Evolutionary conservation across 2,797 vertebrate species (phyloP), one percentile per base, ranked within the genome.

Genomic region (Ataeniobius toweri): DNA sequence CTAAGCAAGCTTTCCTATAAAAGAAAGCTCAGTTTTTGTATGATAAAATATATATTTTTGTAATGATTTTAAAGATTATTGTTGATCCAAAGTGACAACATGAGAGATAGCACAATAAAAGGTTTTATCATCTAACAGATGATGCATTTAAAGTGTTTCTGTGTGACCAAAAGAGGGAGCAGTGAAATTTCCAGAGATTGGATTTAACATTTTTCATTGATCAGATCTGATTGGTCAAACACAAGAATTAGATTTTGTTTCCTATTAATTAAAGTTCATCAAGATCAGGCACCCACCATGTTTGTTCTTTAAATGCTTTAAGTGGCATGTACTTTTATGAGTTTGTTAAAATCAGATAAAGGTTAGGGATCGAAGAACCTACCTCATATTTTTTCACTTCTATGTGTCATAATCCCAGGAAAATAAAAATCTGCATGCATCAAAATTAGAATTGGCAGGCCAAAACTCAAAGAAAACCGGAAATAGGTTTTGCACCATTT

Each of bases 391-490:
- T n/a, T n/a, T 58, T 9, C 6, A 6, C 51, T 53, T 5, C 22
- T 8, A 56, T 56, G 51, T 24, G 7, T n/a, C 55, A 56, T 24
- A 24, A 24, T 56, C 1, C 1, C 4, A 20, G 2, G 28, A 1
- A 9, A 65, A 18, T 18, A 22, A 39, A 39, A 3, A 39, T 20
- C 36, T 1, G 5, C 22, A 6, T 44, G 6, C 6, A 9, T 69
- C 24, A 14, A 41, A 67, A 44, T 68, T 10, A n/a, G 1, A 44
- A n/a, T 4, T 46, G 22, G 41, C 5, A 69, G 65, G 24, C 22
- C 65, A 68, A 41, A 68, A 68, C n/a, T 14, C 65, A 68, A 68
- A 44, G 65, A 41, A n/a, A n/a, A 68, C 9, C 65, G 41, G 20
- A 10, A 67, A 39, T 67, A 12, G 7, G 4, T 39, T 65, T 1